These are phyloP conservation scores for Mus spretus DNA, from an alignment of 2,797 vertebrate genomes.

Conservation along the genomic window DNA sequence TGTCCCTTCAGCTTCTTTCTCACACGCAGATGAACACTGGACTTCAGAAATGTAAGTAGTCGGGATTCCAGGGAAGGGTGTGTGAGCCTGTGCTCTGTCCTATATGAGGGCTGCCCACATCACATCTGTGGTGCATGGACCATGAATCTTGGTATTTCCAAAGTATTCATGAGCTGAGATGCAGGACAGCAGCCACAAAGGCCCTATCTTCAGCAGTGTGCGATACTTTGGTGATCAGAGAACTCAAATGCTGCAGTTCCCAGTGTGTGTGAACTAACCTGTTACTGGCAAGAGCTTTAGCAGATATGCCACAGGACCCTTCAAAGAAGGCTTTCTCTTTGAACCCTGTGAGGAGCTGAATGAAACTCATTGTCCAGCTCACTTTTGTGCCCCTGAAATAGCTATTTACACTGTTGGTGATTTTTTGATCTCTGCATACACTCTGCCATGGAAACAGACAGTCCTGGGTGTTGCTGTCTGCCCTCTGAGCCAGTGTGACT, in stretches of 20 bases:
- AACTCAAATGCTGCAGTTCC: slow-evolving; percentile 44
- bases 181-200: slow-evolving; percentile 76
- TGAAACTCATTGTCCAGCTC: slow-evolving; percentile 46
- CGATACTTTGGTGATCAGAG: not conserved
- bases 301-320: not conserved
- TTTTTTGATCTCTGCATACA: slow-evolving; percentile 44
- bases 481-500: slow-evolving; percentile 32
- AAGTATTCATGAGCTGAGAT: slow-evolving; percentile 72
- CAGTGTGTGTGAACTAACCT: not conserved
- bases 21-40: slow-evolving; percentile 99
- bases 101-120: not conserved
- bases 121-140: not conserved
- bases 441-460: slow-evolving; percentile 29
- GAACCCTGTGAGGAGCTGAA: slow-evolving; percentile 40
- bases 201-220: slow-evolving; percentile 25
- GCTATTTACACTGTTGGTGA: not conserved
- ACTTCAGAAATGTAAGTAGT: slow-evolving; percentile 99
- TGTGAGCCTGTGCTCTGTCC: not conserved
- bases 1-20: slow-evolving; percentile 99
- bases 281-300: slow-evolving; percentile 29
- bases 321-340: slow-evolving; percentile 54
- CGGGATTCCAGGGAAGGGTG: slow-evolving; percentile 77
- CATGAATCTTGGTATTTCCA: slow-evolving; percentile 69
- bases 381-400: slow-evolving; percentile 26
- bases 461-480: slow-evolving; percentile 60